Percentiles rank a stretch among this genome's conserved stretches.
phyloP scores from a whole-genome alignment of 2,797 vertebrate genomes.

The Pelochelys cantorii region DNA sequence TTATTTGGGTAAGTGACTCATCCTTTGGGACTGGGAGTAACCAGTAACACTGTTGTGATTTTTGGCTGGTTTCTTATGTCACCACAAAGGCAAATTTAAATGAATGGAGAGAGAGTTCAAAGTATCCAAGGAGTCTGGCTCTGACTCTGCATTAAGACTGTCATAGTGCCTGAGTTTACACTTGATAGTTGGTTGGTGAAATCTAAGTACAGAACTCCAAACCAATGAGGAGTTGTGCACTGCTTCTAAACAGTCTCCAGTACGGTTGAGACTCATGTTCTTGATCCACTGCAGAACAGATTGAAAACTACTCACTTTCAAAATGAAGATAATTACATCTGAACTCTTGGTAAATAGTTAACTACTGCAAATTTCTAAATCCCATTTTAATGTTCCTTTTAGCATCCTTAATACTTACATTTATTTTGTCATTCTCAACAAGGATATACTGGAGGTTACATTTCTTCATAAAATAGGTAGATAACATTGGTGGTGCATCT shows the following conservation, averaged over 20 bases:
- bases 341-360: conserved; percentile 2
- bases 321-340: background rate
- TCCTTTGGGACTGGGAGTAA: background rate
- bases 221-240: background rate
- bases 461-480: conserved; percentile 83
- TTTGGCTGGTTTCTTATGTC: too few species aligned
- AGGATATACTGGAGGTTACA: conserved; percentile 87
- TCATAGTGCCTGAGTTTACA: background rate
- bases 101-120: background rate
- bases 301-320: background rate
- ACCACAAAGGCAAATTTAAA: background rate
- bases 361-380: background rate
- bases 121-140: background rate
- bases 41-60: background rate
- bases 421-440: conserved; percentile 86
- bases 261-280: background rate
- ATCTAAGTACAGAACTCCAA: background rate
- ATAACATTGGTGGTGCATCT: conserved; percentile 82
- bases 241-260: background rate
- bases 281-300: background rate
- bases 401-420: conserved; percentile 80
- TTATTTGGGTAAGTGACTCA: background rate
- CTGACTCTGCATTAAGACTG: background rate
- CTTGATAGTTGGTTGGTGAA: background rate
- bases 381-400: background rate